phyloP scores from a whole-genome alignment of 2,888 invertebrate genomes.

The Steinernema scapterisci region DNA sequence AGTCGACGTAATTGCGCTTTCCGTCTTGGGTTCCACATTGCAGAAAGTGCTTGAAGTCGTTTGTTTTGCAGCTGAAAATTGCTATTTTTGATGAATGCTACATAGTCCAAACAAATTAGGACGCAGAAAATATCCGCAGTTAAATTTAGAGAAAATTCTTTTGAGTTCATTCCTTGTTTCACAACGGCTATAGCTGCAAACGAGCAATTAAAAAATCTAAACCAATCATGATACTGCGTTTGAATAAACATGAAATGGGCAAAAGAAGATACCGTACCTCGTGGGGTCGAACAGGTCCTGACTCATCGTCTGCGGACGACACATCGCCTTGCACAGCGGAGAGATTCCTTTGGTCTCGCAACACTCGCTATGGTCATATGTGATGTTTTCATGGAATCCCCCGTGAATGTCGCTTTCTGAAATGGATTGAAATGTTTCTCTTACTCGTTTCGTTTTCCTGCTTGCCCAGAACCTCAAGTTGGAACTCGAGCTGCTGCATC shows the following conservation, averaged over 20 bases:
- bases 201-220: no score
- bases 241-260: not conserved
- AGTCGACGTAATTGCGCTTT: constrained; percentile 63
- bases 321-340: constrained; percentile 80
- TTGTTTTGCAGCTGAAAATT: constrained; percentile 57
- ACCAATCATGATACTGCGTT: no score
- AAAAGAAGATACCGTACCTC: constrained; percentile 40
- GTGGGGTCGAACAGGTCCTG: constrained; percentile 65
- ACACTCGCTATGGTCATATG: constrained; percentile 73
- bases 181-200: no score
- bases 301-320: constrained; percentile 69
- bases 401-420: constrained; percentile 61
- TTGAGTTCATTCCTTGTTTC: no score
- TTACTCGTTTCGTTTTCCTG: not conserved
- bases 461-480: constrained; percentile 62
- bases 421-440: not conserved
- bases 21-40: constrained; percentile 64
- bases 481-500: constrained; percentile 62
- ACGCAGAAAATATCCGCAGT: no score
- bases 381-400: constrained; percentile 63
- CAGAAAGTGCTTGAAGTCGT: constrained; percentile 65
- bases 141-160: no score
- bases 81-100: constrained; percentile 2
- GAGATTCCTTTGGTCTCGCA: constrained; percentile 82
- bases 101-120: no score